These are phyloP conservation scores for Pangasius mekongensis DNA, from an alignment of 2,797 vertebrate species.

Conservation along the genomic window DNA sequence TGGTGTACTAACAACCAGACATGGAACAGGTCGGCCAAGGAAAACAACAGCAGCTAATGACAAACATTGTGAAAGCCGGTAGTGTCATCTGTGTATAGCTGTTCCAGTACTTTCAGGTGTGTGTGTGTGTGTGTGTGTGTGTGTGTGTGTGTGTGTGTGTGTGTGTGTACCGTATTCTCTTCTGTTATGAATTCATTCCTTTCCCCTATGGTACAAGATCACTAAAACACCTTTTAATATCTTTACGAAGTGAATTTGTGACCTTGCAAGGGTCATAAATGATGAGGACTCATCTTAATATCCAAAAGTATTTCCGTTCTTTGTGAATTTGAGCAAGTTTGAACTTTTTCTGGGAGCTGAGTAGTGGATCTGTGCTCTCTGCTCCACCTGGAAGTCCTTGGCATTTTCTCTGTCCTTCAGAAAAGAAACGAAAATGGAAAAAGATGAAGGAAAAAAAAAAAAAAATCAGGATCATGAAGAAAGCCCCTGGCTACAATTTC, in stretches of 20 bases:
- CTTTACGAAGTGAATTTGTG: slow-evolving; percentile 1
- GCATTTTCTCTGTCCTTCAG: slow-evolving; percentile 31
- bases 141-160: not conserved
- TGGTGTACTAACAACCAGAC: not conserved
- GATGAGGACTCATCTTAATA: not conserved
- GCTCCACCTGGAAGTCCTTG: slow-evolving; percentile 52
- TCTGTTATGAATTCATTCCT: not conserved
- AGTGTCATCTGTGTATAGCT: not conserved
- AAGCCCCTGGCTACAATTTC: slow-evolving; percentile 55
- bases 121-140: not conserved
- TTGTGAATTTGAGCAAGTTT: not conserved
- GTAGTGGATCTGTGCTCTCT: slow-evolving; percentile 2
- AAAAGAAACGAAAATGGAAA: slow-evolving; percentile 15
- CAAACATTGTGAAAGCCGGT: not conserved
- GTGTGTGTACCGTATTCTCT: not conserved
- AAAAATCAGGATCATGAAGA: slow-evolving; percentile 17
- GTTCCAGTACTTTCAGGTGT: not conserved
- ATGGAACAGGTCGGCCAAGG: no score
- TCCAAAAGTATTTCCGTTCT: slow-evolving; percentile 30
- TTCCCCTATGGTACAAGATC: not conserved
- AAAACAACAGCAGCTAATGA: not conserved
- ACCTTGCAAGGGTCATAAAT: not conserved
- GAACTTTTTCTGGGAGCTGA: slow-evolving; percentile 10
- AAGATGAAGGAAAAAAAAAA: slow-evolving; percentile 2
- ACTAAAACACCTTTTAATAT: not conserved